Base-by-base conservation (phyloP, 1,140 invertebrate genomes). In the Lanistes nyassanus region DNA sequence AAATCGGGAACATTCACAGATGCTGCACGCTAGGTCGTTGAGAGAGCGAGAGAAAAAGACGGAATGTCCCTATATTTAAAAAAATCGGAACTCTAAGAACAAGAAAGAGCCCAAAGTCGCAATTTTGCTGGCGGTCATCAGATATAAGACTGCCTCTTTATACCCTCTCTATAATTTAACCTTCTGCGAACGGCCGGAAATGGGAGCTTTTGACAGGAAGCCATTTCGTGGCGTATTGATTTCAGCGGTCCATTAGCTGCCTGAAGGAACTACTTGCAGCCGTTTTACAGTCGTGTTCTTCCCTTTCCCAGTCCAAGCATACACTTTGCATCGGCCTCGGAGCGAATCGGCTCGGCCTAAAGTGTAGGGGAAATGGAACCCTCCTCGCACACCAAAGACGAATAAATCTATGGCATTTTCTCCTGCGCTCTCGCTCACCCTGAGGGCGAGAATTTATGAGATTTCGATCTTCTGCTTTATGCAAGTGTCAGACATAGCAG, bases 131-230 rank as follows among this genome's bases (percentile, higher is more conserved):
- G 68, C 34, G 56, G 11, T 56, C 31, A 29, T 55, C 36, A 36
- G 37, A 51, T 56, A 34, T 55, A 34, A 31, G 19, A 51, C 21
- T 11, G 31, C 68, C 68, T 70, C 51, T 70, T 70, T 55, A 70
- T 51, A 55, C 39, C 68, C 23, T 55, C 70, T 72, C 70, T 72
- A 72, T 72, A 72, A 72, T 72, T 60, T 60, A 72, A 60, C 70
- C 55, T 37, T 39, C 70, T 56, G 70, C 70, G 53, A 37, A 56
- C 70, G 42, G 70, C 55, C 70, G 70, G 69, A 72, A 72, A 72
- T 72, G 56, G 70, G 56, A 72, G 70, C 70, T 72, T 72, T 58
- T 39, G 56, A 60, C 70, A 60, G 70, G 70, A 72, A 72, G 55
- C 70, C 34, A 60, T 72, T 72, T 62, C n/a, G 56, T 56, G 36